Evolutionary conservation across 92 coral and sea anemone species (phyloP).

Genomic region (Micromussa lordhowensis): DNA sequence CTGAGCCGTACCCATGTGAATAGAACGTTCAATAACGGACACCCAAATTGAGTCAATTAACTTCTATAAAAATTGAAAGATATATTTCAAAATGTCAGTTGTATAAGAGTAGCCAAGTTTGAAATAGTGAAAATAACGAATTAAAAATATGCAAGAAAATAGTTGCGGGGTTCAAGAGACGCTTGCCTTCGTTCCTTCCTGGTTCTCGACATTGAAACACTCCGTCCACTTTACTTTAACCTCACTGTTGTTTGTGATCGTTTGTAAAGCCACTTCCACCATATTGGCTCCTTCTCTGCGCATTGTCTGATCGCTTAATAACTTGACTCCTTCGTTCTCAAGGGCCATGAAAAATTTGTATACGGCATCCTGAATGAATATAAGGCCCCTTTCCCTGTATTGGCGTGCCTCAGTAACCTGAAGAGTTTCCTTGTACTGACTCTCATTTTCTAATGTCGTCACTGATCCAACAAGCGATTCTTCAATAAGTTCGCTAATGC

Average conservation of each 20-base stretch:
- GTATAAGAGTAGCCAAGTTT: too few relatives aligned
- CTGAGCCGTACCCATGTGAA: conserved; percentile 48
- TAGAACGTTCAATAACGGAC: not conserved
- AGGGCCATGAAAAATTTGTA: not conserved
- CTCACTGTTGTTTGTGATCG: too few relatives aligned
- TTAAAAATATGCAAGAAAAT: too few relatives aligned
- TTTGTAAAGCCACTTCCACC: not conserved
- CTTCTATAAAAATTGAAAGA: not conserved
- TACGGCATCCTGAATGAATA: not conserved
- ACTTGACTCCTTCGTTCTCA: not conserved
- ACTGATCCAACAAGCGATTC: not conserved
- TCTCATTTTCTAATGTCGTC: not conserved
- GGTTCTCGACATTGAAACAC: not conserved
- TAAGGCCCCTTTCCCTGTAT: not conserved
- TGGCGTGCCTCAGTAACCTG: not conserved
- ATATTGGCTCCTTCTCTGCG: not conserved
- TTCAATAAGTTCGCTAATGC: not conserved
- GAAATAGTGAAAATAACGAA: too few relatives aligned
- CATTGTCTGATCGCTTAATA: not conserved
- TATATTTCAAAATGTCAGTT: too few relatives aligned
- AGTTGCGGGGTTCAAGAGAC: not conserved
- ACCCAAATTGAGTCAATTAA: not conserved
- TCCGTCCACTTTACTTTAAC: not conserved
- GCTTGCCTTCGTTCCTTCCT: not conserved
- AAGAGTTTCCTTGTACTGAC: not conserved